These are phyloP conservation scores for Cryptotis parvus DNA, from an alignment of 2,113 vertebrate genomes.

Conservation along the genomic window DNA sequence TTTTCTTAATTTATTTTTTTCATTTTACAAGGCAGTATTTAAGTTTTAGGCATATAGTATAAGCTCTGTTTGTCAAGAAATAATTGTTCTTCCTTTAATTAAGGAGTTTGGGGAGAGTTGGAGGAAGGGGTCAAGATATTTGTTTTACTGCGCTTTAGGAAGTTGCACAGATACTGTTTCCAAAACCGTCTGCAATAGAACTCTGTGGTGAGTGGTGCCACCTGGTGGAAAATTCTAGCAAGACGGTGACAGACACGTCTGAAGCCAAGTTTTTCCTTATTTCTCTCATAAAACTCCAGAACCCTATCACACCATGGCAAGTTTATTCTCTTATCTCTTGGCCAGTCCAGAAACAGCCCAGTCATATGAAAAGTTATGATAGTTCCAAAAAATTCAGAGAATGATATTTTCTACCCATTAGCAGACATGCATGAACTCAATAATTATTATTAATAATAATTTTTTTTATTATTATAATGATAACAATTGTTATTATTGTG, in stretches of 20 bases:
- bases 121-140: not conserved
- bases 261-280: not conserved
- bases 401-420: not conserved
- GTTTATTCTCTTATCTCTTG: not conserved
- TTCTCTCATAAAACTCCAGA: not conserved
- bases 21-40: no score
- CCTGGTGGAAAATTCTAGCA: conserved; percentile 48
- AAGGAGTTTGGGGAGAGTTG: not conserved
- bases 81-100: not conserved
- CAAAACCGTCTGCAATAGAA: not conserved
- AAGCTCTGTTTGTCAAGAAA: not conserved
- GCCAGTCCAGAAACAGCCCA: not conserved
- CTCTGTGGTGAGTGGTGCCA: conserved; percentile 39
- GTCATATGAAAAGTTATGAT: not conserved
- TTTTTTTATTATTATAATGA: no score
- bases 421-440: not conserved
- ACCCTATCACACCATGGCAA: rapidly evolving
- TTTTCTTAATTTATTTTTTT: not conserved
- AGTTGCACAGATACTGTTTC: not conserved
- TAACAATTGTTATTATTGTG: not conserved
- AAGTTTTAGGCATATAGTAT: no score
- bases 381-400: not conserved
- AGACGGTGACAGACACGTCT: not conserved
- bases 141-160: not conserved
- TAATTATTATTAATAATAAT: not conserved